Evolutionary conservation across 2,113 vertebrate species (phyloP).

Genomic region (Pterocles orientalis): DNA sequence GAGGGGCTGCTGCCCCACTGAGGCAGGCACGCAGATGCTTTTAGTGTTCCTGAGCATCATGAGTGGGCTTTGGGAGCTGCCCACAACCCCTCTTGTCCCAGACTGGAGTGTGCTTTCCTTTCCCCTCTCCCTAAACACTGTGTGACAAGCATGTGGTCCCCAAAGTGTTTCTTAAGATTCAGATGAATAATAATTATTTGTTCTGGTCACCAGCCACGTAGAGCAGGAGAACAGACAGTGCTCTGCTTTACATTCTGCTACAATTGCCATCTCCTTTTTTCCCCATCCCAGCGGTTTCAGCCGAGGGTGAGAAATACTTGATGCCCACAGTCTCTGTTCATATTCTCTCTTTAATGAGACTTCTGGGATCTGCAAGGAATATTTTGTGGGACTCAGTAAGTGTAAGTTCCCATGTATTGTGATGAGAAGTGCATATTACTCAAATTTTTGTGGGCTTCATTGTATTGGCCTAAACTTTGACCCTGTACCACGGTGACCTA

Average conservation of each 20-base stretch:
- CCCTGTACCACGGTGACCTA: slow-evolving; percentile 39
- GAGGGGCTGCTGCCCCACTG: background rate
- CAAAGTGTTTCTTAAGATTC: slow-evolving; percentile 11
- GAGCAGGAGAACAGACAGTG: background rate
- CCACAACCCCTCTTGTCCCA: background rate
- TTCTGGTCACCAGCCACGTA: slow-evolving; percentile 9
- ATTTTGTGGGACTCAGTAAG: slow-evolving; percentile 11
- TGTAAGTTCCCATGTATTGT: slow-evolving; percentile 47
- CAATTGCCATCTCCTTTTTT: background rate
- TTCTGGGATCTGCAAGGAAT: slow-evolving; percentile 20
- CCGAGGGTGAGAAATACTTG: slow-evolving; percentile 27
- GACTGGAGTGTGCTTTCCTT: background rate
- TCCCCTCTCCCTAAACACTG: background rate
- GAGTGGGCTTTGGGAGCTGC: background rate
- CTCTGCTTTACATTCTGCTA: slow-evolving; percentile 32
- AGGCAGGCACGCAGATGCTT: background rate
- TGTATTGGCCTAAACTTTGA: slow-evolving; percentile 64
- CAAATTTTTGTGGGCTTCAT: slow-evolving; percentile 60
- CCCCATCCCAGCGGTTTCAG: background rate
- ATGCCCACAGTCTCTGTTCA: slow-evolving; percentile 6
- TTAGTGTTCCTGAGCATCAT: background rate
- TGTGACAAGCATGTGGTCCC: background rate
- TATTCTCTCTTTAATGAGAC: background rate
- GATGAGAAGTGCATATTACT: slow-evolving; percentile 55
- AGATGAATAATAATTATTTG: slow-evolving; percentile 38